Base-by-base conservation (phyloP, 2,888 invertebrate species). In the Panorpa germanica region DNA sequence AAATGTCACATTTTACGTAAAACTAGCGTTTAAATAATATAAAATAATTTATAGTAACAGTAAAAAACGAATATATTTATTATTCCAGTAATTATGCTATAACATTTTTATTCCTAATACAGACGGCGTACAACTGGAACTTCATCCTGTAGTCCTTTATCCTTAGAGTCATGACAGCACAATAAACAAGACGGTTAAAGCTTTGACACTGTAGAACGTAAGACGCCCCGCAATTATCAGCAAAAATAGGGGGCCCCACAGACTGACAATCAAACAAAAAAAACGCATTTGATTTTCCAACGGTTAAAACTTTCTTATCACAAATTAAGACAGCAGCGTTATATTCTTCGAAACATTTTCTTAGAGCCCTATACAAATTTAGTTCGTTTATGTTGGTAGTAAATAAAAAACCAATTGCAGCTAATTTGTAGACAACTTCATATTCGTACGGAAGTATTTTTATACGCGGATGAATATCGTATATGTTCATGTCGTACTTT, bases 261-360 rank as follows among this genome's bases (percentile, higher is more conserved):
- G 62, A 62, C 46, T 70, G 68, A 38, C 68, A 68, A 41, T 74
- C 73, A 43, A 62, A 73, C 66, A 74, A 63, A 39, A 69, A 73
- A 42, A 69, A 74, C 8, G 70, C 70, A 9, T 48, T 43, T 1
- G 53, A 54, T n/a, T n/a, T n/a, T n/a, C n/a, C n/a, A n/a, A n/a
- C n/a, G n/a, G n/a, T n/a, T n/a, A n/a, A n/a, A n/a, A n/a, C n/a
- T n/a, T n/a, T n/a, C n/a, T n/a, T n/a, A n/a, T n/a, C n/a, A n/a
- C n/a, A n/a, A n/a, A n/a, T n/a, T n/a, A n/a, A n/a, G n/a, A n/a
- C n/a, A n/a, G n/a, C n/a, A n/a, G n/a, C n/a, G n/a, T n/a, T n/a
- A n/a, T n/a, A n/a, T n/a, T n/a, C n/a, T n/a, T n/a, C n/a, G 41
- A 72, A 72, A 41, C 68, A 68, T 43, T 61, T 68, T 34, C 49